Evolutionary conservation across 2,888 invertebrate genomes (phyloP).

Genomic region (Nemurella pictetii): DNA sequence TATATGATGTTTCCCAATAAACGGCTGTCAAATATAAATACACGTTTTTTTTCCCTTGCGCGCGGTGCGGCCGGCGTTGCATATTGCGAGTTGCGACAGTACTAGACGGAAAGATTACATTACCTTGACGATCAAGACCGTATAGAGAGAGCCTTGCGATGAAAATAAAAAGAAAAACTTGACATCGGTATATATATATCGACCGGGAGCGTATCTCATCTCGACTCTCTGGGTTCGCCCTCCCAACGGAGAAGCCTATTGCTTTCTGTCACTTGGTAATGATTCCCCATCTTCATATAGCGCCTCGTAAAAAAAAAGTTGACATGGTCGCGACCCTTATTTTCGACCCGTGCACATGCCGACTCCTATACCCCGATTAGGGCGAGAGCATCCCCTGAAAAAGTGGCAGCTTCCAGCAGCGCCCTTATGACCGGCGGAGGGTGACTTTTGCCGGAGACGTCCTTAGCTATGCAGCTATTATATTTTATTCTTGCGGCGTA

Average conservation of each 20-base stretch:
- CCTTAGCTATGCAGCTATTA: neutral
- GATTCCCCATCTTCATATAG: constrained; percentile 33
- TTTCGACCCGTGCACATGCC: constrained; percentile 8
- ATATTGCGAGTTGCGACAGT: neutral
- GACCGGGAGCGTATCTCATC: neutral
- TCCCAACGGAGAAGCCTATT: neutral
- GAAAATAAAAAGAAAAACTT: neutral
- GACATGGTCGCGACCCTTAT: constrained; percentile 33
- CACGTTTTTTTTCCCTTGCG: neutral
- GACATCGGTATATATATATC: neutral
- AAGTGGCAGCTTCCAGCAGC: neutral
- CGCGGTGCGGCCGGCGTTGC: neutral
- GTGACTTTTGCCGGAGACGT: neutral
- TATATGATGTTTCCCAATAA: neutral
- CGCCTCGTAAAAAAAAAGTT: constrained; percentile 37
- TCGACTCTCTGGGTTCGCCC: neutral
- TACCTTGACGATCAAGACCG: neutral
- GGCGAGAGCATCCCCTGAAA: neutral
- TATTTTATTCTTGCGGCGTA: neutral
- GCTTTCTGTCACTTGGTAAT: constrained; percentile 36
- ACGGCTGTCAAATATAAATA: constrained; percentile 14
- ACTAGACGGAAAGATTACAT: neutral
- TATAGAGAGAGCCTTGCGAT: neutral
- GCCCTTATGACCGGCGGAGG: neutral
- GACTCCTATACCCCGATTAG: neutral